Evolutionary conservation across 2,797 vertebrate species (phyloP).

Genomic region (Gorsachius magnificus): DNA sequence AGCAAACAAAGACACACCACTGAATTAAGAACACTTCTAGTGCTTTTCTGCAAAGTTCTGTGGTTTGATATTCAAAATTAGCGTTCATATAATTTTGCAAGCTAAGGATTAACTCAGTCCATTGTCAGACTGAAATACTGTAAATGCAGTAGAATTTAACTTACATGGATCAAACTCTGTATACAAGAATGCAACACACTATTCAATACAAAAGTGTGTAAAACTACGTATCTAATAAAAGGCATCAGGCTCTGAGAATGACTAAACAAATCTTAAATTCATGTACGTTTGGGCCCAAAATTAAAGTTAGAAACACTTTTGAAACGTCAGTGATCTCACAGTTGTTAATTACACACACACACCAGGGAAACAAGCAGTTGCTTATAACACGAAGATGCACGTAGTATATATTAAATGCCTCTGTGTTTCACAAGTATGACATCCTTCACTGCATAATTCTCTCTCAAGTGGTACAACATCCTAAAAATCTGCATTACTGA

Average conservation of each 20-base stretch:
- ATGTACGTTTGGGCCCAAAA: neutral
- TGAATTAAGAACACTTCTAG: neutral
- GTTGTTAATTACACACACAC: neutral
- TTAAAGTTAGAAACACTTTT: neutral
- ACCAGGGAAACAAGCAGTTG: neutral
- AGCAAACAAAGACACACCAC: neutral
- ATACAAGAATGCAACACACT: neutral
- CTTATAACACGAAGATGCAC: neutral
- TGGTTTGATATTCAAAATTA: neutral
- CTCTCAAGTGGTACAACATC: neutral
- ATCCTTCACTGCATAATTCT: neutral
- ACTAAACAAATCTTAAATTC: neutral
- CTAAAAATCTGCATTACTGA: neutral
- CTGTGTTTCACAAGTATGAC: neutral
- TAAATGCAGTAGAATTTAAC: neutral
- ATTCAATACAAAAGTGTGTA: neutral
- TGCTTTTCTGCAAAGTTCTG: neutral
- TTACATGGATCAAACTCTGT: neutral
- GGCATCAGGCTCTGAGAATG: neutral
- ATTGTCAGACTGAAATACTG: neutral
- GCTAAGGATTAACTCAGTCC: neutral
- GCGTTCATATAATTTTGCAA: neutral
- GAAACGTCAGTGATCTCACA: neutral
- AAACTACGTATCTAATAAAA: neutral
- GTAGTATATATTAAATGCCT: neutral